phyloP scores from a whole-genome alignment of 2,113 vertebrate species.

The Boleophthalmus pectinirostris region DNA sequence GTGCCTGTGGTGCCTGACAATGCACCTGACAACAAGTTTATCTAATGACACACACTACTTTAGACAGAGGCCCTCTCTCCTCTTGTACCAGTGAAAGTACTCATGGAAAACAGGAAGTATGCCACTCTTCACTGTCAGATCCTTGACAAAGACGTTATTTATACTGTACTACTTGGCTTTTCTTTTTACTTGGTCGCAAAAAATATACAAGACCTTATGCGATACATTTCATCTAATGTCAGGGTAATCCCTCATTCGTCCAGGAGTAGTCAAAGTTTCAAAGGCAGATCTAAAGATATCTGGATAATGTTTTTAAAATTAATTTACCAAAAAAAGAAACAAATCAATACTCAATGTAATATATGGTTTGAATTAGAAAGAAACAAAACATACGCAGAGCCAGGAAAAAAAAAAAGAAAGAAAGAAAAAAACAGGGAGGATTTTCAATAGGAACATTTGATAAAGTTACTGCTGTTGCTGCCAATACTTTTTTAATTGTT shows the following conservation, averaged over 20 bases:
- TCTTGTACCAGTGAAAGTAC: conserved; percentile 49
- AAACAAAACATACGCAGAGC: too few relatives aligned
- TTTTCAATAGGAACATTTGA: too few relatives aligned
- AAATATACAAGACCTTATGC: not conserved
- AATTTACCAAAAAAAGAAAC: too few relatives aligned
- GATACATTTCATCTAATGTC: not conserved
- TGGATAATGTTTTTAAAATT: too few relatives aligned
- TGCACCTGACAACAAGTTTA: conserved; percentile 79
- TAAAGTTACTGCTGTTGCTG: too few relatives aligned
- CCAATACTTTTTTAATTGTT: too few relatives aligned
- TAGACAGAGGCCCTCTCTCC: conserved; percentile 57
- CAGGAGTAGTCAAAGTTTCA: not conserved
- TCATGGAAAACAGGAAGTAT: conserved; percentile 47
- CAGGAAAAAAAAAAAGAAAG: too few relatives aligned
- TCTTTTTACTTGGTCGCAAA: not conserved
- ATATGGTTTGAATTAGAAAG: too few relatives aligned
- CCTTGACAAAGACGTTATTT: conserved; percentile 50
- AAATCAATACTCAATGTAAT: too few relatives aligned
- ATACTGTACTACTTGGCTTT: conserved; percentile 20
- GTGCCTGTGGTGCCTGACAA: conserved; percentile 69
- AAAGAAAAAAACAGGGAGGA: too few relatives aligned
- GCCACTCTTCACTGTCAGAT: conserved; percentile 38
- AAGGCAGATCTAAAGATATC: too few relatives aligned
- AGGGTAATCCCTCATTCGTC: conserved; percentile 24
- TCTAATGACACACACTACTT: conserved; percentile 74